Percentiles rank a stretch among this genome's conserved stretches.
Conservation (phyloP, 2,797 vertebrate species). For the Pipistrellus kuhlii region DNA sequence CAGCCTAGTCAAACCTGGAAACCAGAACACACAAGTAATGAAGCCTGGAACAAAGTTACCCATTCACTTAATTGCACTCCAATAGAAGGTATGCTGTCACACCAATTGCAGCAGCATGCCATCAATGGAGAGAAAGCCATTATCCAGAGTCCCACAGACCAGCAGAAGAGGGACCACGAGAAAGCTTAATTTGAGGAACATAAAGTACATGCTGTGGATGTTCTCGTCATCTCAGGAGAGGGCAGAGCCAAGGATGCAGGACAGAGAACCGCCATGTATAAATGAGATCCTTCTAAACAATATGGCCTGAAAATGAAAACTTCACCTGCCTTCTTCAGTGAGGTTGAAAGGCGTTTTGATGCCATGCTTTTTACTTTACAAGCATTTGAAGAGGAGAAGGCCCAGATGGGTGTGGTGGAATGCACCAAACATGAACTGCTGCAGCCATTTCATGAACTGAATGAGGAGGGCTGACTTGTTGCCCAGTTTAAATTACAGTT, state of each 20-base stretch:
- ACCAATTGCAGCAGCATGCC: slow-evolving; percentile 97
- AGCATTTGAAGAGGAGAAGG: slow-evolving; percentile 71
- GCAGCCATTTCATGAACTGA: slow-evolving; percentile 96
- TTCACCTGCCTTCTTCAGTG: slow-evolving; percentile 95
- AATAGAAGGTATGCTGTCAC: slow-evolving; percentile 98
- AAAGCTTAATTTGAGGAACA: slow-evolving; percentile 98
- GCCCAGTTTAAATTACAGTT: slow-evolving; percentile 99
- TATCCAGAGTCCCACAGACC: slow-evolving; percentile 97
- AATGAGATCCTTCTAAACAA: slow-evolving; percentile 97
- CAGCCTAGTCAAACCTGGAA: slow-evolving; percentile 97
- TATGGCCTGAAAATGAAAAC: slow-evolving; percentile 99
- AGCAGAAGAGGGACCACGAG: slow-evolving; percentile 99
- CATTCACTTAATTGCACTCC: slow-evolving; percentile 97
- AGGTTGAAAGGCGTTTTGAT: slow-evolving; percentile 97
- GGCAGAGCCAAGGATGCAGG: slow-evolving; percentile 97
- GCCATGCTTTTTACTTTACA: slow-evolving; percentile 98
- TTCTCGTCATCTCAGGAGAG: slow-evolving; percentile 97
- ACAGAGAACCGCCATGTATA: slow-evolving; percentile 98
- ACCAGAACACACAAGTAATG: slow-evolving; percentile 98
- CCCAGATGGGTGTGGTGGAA: slow-evolving; percentile 96
- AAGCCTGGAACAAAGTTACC: slow-evolving; percentile 98
- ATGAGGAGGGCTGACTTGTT: slow-evolving; percentile 96
- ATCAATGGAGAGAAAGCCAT: slow-evolving; percentile 99
- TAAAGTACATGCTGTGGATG: slow-evolving; percentile 97
- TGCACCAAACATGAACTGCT: slow-evolving; percentile 98